Conservation (phyloP, 2,113 vertebrate genomes). For the Xiphophorus maculatus region DNA sequence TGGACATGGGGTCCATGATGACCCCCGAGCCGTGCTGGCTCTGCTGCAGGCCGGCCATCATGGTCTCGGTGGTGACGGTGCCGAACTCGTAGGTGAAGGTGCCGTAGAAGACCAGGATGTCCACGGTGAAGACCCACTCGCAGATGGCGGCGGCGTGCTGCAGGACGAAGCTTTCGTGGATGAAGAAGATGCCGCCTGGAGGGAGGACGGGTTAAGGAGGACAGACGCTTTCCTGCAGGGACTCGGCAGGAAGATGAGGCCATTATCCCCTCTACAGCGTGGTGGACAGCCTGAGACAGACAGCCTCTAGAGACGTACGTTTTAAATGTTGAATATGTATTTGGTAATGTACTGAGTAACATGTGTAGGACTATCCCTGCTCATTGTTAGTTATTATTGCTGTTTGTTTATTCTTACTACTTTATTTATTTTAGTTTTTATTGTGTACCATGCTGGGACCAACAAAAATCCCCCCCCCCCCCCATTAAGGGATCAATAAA, state of each 20-base stretch:
- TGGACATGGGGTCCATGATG: slow-evolving; percentile 71
- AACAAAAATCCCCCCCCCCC: no score
- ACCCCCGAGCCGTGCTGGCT: slow-evolving; percentile 68
- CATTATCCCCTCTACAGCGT: not conserved
- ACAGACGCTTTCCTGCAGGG: not conserved
- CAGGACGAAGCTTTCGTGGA: slow-evolving; percentile 87
- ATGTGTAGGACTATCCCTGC: no score
- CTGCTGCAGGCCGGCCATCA: slow-evolving; percentile 86
- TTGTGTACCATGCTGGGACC: no score
- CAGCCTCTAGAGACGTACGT: no score
- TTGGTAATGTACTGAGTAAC: no score
- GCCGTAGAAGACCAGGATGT: slow-evolving; percentile 91
- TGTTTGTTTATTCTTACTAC: no score
- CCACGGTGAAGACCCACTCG: slow-evolving; percentile 92
- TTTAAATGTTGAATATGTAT: no score
- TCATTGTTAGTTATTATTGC: no score
- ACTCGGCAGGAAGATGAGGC: not conserved
- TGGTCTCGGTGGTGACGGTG: slow-evolving; percentile 86
- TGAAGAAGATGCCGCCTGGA: slow-evolving; percentile 87
- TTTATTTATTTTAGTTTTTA: no score
- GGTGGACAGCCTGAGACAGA: no score
- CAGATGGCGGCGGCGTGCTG: slow-evolving; percentile 91
- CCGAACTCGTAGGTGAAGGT: slow-evolving; percentile 94
- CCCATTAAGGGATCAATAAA: no score
- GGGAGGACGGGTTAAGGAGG: slow-evolving; percentile 75